phyloP scores from a whole-genome alignment of 2,888 invertebrate genomes.

The Poecilus cupreus region DNA sequence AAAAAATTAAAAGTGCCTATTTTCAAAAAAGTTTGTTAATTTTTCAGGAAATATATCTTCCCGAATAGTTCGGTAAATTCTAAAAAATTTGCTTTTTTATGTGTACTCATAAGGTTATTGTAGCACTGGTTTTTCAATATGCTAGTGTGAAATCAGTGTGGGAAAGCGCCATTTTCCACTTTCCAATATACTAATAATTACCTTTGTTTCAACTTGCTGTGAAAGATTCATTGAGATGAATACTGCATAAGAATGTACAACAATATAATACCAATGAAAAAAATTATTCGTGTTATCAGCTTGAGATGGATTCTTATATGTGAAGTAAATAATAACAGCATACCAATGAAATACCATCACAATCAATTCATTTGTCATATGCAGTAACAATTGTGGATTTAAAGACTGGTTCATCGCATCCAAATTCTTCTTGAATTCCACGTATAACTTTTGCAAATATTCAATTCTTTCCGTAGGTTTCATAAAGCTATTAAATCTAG shows the following conservation, averaged over 20 bases:
- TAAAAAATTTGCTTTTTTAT: too few relatives aligned
- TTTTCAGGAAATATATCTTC: too few relatives aligned
- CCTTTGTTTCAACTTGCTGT: slow-evolving; percentile 69
- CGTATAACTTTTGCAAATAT: slow-evolving; percentile 69
- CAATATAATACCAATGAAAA: slow-evolving; percentile 68
- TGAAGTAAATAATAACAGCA: slow-evolving; percentile 70
- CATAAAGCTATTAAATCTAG: neutral
- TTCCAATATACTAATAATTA: slow-evolving; percentile 62
- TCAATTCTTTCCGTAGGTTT: slow-evolving; percentile 63
- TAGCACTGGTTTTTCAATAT: too few relatives aligned
- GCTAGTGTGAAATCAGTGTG: too few relatives aligned
- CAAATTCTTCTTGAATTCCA: slow-evolving; percentile 68
- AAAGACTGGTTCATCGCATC: slow-evolving; percentile 68
- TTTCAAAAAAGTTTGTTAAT: too few relatives aligned
- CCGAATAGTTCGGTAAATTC: too few relatives aligned
- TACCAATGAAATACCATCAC: slow-evolving; percentile 70
- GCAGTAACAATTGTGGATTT: slow-evolving; percentile 69
- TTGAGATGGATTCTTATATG: slow-evolving; percentile 66
- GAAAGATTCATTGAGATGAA: slow-evolving; percentile 69
- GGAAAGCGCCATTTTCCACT: too few relatives aligned
- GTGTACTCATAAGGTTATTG: too few relatives aligned
- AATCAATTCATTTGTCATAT: slow-evolving; percentile 68
- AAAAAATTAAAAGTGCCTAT: too few relatives aligned
- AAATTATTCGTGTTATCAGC: slow-evolving; percentile 67
- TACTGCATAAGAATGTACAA: slow-evolving; percentile 68